Percentiles rank a stretch among this genome's conserved stretches.
These are phyloP conservation scores for Betta splendens DNA, from an alignment of 2,797 vertebrate genomes.

Conservation along the genomic window DNA sequence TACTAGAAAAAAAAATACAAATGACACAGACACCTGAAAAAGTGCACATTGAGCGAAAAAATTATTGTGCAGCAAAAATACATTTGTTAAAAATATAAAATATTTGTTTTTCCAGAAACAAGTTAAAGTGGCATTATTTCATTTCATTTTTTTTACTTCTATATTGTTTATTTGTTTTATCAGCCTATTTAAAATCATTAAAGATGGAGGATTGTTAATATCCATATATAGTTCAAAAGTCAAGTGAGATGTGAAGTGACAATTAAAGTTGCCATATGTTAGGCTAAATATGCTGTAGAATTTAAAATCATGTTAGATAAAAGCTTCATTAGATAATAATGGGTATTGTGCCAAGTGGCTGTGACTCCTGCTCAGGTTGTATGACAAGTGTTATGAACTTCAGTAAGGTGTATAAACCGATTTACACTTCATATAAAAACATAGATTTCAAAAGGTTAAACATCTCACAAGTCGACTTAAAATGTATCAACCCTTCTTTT, in stretches of 20 bases:
- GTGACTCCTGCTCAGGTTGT: slow-evolving; percentile 53
- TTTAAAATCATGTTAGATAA: slow-evolving; percentile 1
- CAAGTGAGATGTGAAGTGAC: too few species aligned
- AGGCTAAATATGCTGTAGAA: not conserved
- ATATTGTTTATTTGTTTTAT: too few species aligned
- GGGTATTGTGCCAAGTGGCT: slow-evolving; percentile 12
- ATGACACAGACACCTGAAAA: not conserved
- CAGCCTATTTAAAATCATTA: too few species aligned
- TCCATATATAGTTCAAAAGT: too few species aligned
- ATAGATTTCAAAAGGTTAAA: slow-evolving; percentile 34
- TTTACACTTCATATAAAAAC: slow-evolving; percentile 53
- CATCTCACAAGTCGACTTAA: slow-evolving; percentile 37
- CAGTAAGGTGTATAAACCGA: slow-evolving; percentile 39
- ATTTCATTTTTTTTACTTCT: too few species aligned
- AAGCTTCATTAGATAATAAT: not conserved
- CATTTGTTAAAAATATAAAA: too few species aligned
- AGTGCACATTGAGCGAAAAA: not conserved
- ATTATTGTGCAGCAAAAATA: too few species aligned
- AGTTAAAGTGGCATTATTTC: not conserved
- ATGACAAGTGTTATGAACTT: slow-evolving; percentile 62
- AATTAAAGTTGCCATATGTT: slow-evolving; percentile 9
- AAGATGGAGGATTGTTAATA: too few species aligned
- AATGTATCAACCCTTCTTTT: slow-evolving; percentile 24
- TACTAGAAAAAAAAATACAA: not conserved
- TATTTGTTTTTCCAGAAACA: too few species aligned